Base-by-base conservation (phyloP, 2,797 vertebrate genomes). In the Gymnothorax javanicus region DNA sequence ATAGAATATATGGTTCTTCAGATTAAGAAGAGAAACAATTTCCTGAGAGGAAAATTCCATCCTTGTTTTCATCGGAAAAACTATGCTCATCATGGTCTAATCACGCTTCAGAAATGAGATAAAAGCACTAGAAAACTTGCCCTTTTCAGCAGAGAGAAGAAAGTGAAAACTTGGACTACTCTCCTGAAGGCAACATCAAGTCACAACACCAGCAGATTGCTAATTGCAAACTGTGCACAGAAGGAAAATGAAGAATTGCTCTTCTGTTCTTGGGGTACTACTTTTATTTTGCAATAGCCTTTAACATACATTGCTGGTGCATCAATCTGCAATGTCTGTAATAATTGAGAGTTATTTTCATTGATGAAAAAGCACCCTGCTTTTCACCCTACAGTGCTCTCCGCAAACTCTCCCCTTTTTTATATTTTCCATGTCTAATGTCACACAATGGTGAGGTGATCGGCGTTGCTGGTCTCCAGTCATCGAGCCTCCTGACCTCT, bases 401-500 rank as follows among this genome's bases (percentile, higher is more conserved):
- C 43, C 58, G 1, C 59, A 62, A 2, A 23, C 33, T 25, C 15
- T 81, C 73, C 12, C 9, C 13, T 13, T 75, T 69, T 17, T 83
- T 75, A 43, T 54, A 27, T 5, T 84, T 84, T 54, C 25, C 58
- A 20, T 54, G 43, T 23, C 71, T 17, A 67, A 60, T 54, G 71
- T 82, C 82, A 11, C 33, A 84, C 84, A 50, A 87, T 83, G 82
- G 60, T 23, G 54, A 43, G 82, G 83, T 84, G 69, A 84, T 54
- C 33, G 86, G 83, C 59, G 23, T 20, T 64, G 90, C 88, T 15
- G 90, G 89, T 25, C 11, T 91, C 92, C 91, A 93, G 3, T 73
- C 57, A 23, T 75, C 86, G 12, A 91, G 88, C 33, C 81, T 82
- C 85, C 88, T 85, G 33, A 92, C 92, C 71, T 90, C 87, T 67